A percentile compares a stretch with the other conserved stretches of the same genome.
These are phyloP conservation scores for Platalea minor DNA, from an alignment of 2,797 vertebrate species.

Conservation along the genomic window DNA sequence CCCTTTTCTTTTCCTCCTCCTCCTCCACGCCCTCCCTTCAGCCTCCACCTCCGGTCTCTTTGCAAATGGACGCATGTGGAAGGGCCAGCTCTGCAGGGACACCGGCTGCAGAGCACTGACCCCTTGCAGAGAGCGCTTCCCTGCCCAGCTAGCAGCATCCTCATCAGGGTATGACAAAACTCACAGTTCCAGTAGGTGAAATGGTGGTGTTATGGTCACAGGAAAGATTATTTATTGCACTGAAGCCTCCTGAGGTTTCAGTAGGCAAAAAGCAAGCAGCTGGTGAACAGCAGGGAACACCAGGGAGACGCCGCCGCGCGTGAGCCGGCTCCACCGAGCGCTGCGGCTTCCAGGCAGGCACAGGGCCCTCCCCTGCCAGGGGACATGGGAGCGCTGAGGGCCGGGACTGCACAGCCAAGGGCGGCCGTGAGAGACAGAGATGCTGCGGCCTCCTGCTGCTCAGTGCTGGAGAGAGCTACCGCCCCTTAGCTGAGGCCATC, in stretches of 20 bases:
- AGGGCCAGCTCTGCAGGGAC: background rate
- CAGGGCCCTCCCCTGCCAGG: too few species aligned
- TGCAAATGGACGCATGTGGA: background rate
- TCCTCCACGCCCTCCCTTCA: background rate
- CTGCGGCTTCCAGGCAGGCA: background rate
- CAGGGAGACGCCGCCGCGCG: accelerated
- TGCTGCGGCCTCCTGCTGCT: background rate
- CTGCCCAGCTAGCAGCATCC: background rate
- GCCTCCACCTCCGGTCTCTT: background rate
- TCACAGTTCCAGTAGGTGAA: background rate
- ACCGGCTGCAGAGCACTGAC: background rate
- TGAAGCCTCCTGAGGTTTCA: background rate
- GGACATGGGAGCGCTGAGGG: background rate
- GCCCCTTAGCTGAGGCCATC: background rate
- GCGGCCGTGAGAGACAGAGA: background rate
- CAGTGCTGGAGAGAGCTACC: background rate
- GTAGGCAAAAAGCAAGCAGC: background rate
- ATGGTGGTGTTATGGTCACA: background rate
- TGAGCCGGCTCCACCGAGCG: background rate
- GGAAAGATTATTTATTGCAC: background rate
- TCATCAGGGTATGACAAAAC: background rate
- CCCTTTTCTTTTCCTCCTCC: background rate
- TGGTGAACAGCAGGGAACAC: background rate
- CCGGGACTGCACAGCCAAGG: background rate
- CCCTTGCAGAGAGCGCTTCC: background rate